Evolutionary conservation across 2,888 invertebrate genomes (phyloP).

Genomic region (Pandemis heparana): DNA sequence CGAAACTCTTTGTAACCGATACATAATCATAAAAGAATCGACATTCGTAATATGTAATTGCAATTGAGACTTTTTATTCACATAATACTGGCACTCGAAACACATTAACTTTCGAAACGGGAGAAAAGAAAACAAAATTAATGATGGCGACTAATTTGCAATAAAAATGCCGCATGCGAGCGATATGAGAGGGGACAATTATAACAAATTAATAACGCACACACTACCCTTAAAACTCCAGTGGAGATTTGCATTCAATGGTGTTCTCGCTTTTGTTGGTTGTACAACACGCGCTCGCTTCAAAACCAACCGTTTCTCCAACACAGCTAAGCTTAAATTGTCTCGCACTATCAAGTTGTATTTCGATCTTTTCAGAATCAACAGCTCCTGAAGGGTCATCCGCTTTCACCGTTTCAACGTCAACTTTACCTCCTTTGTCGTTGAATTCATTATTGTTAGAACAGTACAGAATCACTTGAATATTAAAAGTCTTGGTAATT

Average conservation of each 20-base stretch:
- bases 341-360: constrained; percentile 18
- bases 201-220: constrained; percentile 84
- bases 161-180: constrained; percentile 86
- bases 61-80: constrained; percentile 66
- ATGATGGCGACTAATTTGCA: constrained; percentile 85
- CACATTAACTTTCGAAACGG: constrained; percentile 72
- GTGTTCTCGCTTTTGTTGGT: constrained; percentile 76
- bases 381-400: constrained; percentile 76
- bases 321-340: constrained; percentile 45
- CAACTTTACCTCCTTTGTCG: constrained; percentile 53
- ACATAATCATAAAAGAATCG: constrained; percentile 54
- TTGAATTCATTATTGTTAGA: constrained; percentile 54
- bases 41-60: constrained; percentile 63
- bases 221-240: constrained; percentile 84
- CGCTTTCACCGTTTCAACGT: constrained; percentile 55
- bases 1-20: constrained; percentile 73
- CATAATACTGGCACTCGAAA: constrained; percentile 70
- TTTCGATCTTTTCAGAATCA: constrained; percentile 55
- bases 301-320: constrained; percentile 50
- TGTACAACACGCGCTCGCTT: constrained; percentile 52
- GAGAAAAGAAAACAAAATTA: constrained; percentile 83
- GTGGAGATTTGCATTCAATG: constrained; percentile 84
- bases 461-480: constrained; percentile 78
- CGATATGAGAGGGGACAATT: constrained; percentile 82
- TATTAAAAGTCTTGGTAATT: constrained; percentile 86